Evolutionary conservation across 2,113 vertebrate genomes (phyloP), one percentile per base, ranked within the genome.

Genomic region (Taurulus bubalis): DNA sequence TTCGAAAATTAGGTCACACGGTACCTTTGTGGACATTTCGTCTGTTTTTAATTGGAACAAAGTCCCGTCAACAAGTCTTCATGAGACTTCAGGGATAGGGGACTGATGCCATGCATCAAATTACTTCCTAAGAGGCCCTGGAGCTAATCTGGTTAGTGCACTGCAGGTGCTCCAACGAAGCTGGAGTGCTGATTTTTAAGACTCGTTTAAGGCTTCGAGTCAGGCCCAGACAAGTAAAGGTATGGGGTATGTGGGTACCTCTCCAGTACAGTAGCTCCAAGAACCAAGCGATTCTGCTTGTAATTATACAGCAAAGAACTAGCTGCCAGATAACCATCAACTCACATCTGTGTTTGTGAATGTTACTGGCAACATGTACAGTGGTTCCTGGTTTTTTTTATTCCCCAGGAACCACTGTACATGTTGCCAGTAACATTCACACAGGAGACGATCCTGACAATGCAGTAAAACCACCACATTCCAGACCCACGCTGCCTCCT

Each of bases 171-270:
- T 87, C 24, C 32, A 22, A 67, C 59, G 0, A 80, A 56, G 30
- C 42, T 34, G 30, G 32, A 67, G 4, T 55, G 34, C 34, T 22
- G 53, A 78, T 69, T 55, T 80, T 74, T 66, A 68, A 30, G 55
- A 79, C 40, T 77, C 47, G 67, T 34, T 28, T 22, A 30, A 55
- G 64, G 73, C 51, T 51, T 78, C 8, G 15, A 75, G 80, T 89
- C 89, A 91, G 87, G 86, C 51, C 84, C 56, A 69, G 85, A 75
- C 87, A 91, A 47, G 63, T 70, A 45, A 55, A 77, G 77, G 89
- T 79, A 88, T 80, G 90, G 85, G 76, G 24, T 42, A 42, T 55
- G 58, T 24, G 30, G 73, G 71, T 36, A 66, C 73, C 71, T 62
- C 47, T 60, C 2, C 28, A 56, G 28, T 15, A 53, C 68, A 68